Percentiles rank a stretch among this genome's conserved stretches.
Evolutionary conservation across 2,797 vertebrate genomes (phyloP).

Genomic region (Pantherophis vulpinus): DNA sequence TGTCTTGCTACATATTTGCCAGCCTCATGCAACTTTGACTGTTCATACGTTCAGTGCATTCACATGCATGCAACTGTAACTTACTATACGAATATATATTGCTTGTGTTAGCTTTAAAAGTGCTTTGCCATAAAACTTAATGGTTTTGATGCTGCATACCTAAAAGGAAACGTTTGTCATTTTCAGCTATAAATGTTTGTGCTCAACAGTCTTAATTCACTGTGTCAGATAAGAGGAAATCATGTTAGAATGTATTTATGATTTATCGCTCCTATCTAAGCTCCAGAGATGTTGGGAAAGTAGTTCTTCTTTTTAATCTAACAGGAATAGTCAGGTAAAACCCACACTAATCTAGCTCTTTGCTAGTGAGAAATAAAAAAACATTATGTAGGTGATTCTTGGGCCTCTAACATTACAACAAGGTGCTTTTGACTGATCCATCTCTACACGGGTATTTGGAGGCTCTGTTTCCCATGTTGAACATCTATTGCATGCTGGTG

Average conservation of each 20-base stretch:
- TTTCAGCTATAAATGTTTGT: conserved; percentile 64
- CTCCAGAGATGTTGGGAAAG: conserved; percentile 52
- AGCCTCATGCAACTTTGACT: background rate
- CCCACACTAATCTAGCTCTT: conserved; percentile 9
- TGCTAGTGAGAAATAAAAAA: conserved; percentile 18
- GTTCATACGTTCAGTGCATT: background rate
- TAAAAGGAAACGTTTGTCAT: conserved; percentile 65
- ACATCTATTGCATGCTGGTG: conserved; percentile 4
- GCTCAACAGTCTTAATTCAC: conserved; percentile 61
- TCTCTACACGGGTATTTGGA: conserved; percentile 2
- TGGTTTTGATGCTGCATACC: conserved; percentile 53
- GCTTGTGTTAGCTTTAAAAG: conserved; percentile 49
- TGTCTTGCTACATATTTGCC: conserved; percentile 30
- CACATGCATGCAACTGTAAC: accelerated
- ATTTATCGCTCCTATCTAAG: conserved; percentile 65
- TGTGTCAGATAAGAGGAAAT: conserved; percentile 64
- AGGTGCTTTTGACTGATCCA: background rate
- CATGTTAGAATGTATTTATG: conserved; percentile 65
- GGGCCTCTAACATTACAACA: conserved; percentile 1
- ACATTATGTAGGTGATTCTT: conserved; percentile 10
- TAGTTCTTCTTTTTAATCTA: conserved; percentile 47
- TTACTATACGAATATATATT: conserved; percentile 29
- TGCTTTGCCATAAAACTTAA: conserved; percentile 58
- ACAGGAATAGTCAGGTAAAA: conserved; percentile 40
- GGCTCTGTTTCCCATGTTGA: background rate